phyloP scores from a whole-genome alignment of 92 coral and sea anemone genomes.

The Micromussa lordhowensis region DNA sequence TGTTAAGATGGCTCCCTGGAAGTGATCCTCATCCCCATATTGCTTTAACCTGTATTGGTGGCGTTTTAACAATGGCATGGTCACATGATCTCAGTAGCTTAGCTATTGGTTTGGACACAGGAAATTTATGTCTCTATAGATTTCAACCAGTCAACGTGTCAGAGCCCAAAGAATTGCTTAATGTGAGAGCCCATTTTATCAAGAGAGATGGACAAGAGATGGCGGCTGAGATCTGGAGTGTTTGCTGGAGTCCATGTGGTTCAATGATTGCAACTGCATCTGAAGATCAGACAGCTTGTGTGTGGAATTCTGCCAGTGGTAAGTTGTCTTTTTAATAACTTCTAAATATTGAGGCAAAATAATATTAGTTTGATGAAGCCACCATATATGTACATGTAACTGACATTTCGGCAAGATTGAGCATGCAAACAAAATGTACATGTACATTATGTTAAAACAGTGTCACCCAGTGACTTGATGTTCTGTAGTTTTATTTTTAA shows the following conservation, averaged over 20 bases:
- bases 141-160: constrained; percentile 39
- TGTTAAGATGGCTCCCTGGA: constrained; percentile 73
- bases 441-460: too few species aligned
- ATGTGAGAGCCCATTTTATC: constrained; percentile 71
- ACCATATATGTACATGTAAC: too few species aligned
- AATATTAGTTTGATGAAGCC: not conserved
- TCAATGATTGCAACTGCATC: constrained; percentile 91
- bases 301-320: constrained; percentile 79
- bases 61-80: constrained; percentile 81
- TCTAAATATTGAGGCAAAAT: too few species aligned
- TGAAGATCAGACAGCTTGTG: constrained; percentile 85
- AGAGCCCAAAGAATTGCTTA: constrained; percentile 66
- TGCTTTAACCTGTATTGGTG: constrained; percentile 68
- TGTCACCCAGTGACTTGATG: too few species aligned
- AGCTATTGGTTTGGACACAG: constrained; percentile 83
- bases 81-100: constrained; percentile 55
- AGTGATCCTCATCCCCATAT: constrained; percentile 15
- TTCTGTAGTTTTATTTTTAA: too few species aligned
- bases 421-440: not conserved
- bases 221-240: constrained; percentile 88
- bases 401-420: not conserved
- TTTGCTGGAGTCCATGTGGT: constrained; percentile 92
- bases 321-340: not conserved
- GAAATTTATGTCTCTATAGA: constrained; percentile 67
- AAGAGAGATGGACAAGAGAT: constrained; percentile 37